phyloP scores from a whole-genome alignment of 2,113 vertebrate genomes.

The Lycaon pictus region DNA sequence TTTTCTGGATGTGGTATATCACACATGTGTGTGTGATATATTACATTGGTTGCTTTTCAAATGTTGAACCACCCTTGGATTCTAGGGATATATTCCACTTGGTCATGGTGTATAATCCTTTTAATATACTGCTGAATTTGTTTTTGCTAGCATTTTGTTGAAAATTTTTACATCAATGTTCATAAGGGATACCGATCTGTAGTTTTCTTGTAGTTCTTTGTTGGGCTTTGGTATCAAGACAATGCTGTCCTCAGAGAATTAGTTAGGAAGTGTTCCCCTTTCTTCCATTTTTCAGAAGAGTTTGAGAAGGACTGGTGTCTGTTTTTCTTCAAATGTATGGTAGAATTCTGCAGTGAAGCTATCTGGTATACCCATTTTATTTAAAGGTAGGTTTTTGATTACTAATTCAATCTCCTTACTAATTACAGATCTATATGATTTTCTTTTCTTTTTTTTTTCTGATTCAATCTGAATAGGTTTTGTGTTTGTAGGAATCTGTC shows the following conservation, averaged over 20 bases:
- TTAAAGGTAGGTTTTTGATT: background rate
- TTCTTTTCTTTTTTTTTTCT: background rate
- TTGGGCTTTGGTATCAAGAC: background rate
- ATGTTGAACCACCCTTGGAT: background rate
- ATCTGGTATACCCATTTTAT: background rate
- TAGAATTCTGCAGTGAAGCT: background rate
- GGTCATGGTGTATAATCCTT: background rate
- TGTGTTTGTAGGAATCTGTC: background rate
- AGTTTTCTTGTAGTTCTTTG: background rate
- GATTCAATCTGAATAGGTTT: background rate
- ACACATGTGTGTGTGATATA: background rate
- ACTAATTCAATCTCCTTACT: background rate
- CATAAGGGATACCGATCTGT: background rate
- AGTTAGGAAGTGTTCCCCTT: background rate
- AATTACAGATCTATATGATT: background rate
- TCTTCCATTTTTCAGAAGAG: background rate
- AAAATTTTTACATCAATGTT: background rate
- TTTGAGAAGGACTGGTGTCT: background rate
- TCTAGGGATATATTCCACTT: background rate
- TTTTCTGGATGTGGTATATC: background rate
- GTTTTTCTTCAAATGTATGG: background rate
- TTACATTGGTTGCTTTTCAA: background rate
- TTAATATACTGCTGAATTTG: background rate
- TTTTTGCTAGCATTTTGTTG: background rate
- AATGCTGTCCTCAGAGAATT: background rate